These are phyloP conservation scores for Lophius piscatorius DNA, from an alignment of 2,113 vertebrate species.

Conservation along the genomic window DNA sequence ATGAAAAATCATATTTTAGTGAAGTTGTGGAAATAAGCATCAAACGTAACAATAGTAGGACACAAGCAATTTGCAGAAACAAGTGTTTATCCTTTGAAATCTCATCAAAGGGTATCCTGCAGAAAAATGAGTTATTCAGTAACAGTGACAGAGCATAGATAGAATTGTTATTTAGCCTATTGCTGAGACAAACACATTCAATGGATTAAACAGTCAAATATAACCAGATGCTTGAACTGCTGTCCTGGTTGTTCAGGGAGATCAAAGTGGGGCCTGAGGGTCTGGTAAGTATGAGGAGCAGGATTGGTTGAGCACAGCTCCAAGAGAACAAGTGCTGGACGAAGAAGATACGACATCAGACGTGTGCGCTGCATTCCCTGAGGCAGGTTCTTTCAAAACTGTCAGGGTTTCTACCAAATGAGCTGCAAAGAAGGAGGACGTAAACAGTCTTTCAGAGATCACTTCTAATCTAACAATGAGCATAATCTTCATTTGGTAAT, in stretches of 20 bases:
- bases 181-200: constrained; percentile 79
- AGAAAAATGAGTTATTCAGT: constrained; percentile 25
- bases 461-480: constrained; percentile 61
- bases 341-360: constrained; percentile 77
- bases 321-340: constrained; percentile 75
- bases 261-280: constrained; percentile 78
- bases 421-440: constrained; percentile 43
- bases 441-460: constrained; percentile 49
- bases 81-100: constrained; percentile 47
- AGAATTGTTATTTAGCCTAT: constrained; percentile 72
- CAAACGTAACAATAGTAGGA: constrained; percentile 30
- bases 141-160: constrained; percentile 46
- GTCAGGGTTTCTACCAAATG: constrained; percentile 63
- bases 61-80: constrained; percentile 46
- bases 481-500: constrained; percentile 54
- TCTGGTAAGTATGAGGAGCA: constrained; percentile 61
- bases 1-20: constrained; percentile 21
- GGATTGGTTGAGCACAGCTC: constrained; percentile 68
- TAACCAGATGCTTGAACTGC: constrained; percentile 75
- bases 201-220: constrained; percentile 78
- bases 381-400: constrained; percentile 71
- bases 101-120: constrained; percentile 34
- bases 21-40: constrained; percentile 32
- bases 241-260: constrained; percentile 71
- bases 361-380: constrained; percentile 65